A percentile compares a stretch with the other conserved stretches of the same genome.
Evolutionary conservation across 1,140 invertebrate species (phyloP).

Genomic region (Listronotus oregonensis): DNA sequence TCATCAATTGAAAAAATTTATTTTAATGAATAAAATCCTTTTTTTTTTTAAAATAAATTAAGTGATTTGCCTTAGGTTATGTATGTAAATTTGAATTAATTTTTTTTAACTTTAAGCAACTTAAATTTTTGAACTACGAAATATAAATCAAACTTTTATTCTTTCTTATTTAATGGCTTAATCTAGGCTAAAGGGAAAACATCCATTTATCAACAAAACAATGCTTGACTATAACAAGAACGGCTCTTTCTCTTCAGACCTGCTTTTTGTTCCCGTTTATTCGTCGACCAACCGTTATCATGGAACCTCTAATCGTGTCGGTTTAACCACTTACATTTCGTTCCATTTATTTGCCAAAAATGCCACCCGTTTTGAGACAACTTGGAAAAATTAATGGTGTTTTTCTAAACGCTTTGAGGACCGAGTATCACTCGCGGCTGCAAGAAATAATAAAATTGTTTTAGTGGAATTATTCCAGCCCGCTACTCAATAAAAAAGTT

Average conservation of each 20-base stretch:
- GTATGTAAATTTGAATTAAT: no score
- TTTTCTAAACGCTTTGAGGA: slow-evolving; percentile 26
- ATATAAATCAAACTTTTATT: slow-evolving; percentile 26
- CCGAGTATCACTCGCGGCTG: not conserved
- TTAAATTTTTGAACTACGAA: no score
- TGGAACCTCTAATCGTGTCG: slow-evolving; percentile 30
- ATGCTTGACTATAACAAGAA: slow-evolving; percentile 30
- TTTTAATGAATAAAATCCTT: no score
- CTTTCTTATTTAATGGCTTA: slow-evolving; percentile 21
- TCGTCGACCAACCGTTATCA: slow-evolving; percentile 32
- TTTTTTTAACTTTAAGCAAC: no score
- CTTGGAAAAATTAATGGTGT: slow-evolving; percentile 34
- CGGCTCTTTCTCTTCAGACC: slow-evolving; percentile 24
- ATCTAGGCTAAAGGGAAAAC: slow-evolving; percentile 19
- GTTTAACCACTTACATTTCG: slow-evolving; percentile 33
- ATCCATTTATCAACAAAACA: slow-evolving; percentile 37
- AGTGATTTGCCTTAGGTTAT: no score
- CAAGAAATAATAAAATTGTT: slow-evolving; percentile 13
- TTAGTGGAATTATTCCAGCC: not conserved
- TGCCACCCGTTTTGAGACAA: slow-evolving; percentile 29
- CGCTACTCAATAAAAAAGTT: no score
- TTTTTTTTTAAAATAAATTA: no score
- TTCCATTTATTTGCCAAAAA: slow-evolving; percentile 31
- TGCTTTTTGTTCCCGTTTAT: slow-evolving; percentile 24
- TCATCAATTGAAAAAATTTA: no score